Conservation (phyloP, 2,113 vertebrate genomes). For the Macquaria ambigua region DNA sequence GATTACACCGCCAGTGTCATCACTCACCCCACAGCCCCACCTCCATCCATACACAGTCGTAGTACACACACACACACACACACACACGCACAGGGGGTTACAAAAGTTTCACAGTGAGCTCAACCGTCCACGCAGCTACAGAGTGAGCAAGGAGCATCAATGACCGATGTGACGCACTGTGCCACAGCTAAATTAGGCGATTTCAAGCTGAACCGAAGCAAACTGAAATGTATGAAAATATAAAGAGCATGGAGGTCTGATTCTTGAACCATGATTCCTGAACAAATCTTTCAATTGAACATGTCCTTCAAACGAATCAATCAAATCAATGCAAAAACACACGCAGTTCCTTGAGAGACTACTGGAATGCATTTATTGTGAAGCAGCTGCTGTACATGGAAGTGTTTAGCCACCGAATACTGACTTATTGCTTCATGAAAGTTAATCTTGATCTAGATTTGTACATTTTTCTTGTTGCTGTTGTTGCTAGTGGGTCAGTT, state of each 20-base stretch:
- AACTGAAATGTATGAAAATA: conserved; percentile 27
- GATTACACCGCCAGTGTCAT: conserved; percentile 83
- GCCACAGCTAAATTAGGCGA: conserved; percentile 13
- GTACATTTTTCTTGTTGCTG: conserved; percentile 10
- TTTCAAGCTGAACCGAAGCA: conserved; percentile 12
- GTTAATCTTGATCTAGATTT: conserved; percentile 61
- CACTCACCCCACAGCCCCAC: conserved; percentile 80
- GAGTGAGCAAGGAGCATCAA: conserved; percentile 3
- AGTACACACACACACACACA: conserved; percentile 28
- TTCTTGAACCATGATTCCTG: neutral
- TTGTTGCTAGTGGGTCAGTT: conserved; percentile 33
- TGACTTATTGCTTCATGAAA: conserved; percentile 58
- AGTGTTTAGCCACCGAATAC: conserved; percentile 50
- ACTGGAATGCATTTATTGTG: conserved; percentile 51
- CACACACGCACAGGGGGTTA: conserved; percentile 16
- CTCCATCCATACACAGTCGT: conserved; percentile 45
- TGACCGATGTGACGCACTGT: conserved; percentile 34
- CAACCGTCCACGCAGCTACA: conserved; percentile 21
- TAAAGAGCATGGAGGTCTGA: conserved; percentile 9
- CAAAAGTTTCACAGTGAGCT: conserved; percentile 37
- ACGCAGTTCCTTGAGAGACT: neutral
- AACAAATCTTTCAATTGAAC: conserved; percentile 34
- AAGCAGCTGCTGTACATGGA: conserved; percentile 47
- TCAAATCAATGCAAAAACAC: conserved; percentile 37
- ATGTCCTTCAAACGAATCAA: conserved; percentile 40